Evolutionary conservation across 2,888 invertebrate species (phyloP), one percentile per base, ranked within the genome.

Genomic region (Ametastegia equiseti): DNA sequence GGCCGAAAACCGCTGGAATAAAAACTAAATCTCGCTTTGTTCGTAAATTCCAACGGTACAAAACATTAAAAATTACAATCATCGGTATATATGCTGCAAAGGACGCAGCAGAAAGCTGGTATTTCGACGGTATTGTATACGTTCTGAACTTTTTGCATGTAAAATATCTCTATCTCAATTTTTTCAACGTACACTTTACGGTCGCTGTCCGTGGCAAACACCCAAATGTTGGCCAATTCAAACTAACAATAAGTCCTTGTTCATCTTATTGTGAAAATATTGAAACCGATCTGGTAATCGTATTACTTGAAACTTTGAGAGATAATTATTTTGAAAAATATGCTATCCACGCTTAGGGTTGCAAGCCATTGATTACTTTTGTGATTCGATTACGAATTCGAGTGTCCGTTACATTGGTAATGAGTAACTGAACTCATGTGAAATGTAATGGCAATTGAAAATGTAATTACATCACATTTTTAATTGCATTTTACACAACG

Each of bases 151-250:
- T 54, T 75, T 33, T 75, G 19, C 54, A 13, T 5, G 50, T 36
- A 5, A 23, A 75, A 47, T 30, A 30, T 47, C 36, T 75, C 33
- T 27, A 54, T 54, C n/a, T 75, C 9, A 54, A 36, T 30, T 54
- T 36, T 54, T 13, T 19, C 71, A 5, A 11, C 39, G 15, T 75
- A 54, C 75, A 54, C 11, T 54, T 36, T 75, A 54, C 36, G 75
- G 75, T 75, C 50, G n/a, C 54, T 19, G 36, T 45, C 36, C 75
- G 54, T 75, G 54, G 75, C 75, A 36, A 54, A 6, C 19, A 27
- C 54, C 50, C 75, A 75, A 75, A 75, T 75, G 36, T 27, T 19
- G 36, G 50, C 19, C 50, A 33, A 54, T 47, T 71, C 30, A n/a
- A 54, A 75, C 11, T 7, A 4, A 50, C 15, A 4, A n/a, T 54